phyloP scores from a whole-genome alignment of 2,797 vertebrate genomes.

The Mormyrus hasselquistii region DNA sequence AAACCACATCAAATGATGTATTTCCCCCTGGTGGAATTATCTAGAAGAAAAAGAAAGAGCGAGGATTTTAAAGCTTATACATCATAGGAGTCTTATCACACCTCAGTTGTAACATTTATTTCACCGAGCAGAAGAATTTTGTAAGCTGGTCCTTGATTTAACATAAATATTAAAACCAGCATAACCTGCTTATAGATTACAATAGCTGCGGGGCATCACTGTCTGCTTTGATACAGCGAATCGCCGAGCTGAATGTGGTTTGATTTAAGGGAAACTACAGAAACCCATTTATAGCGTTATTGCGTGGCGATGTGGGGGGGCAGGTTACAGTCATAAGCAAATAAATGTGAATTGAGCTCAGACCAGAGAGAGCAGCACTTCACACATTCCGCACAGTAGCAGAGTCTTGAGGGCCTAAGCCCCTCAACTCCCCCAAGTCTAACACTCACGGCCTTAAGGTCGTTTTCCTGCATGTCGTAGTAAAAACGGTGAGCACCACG shows the following conservation, averaged over 20 bases:
- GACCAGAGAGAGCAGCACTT: background rate
- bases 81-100: background rate
- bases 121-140: background rate
- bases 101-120: background rate
- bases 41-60: slow-evolving; percentile 55
- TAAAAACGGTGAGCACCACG: background rate
- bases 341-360: background rate
- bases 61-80: background rate
- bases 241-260: background rate
- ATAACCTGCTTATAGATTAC: background rate
- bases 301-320: background rate
- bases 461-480: background rate
- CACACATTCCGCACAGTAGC: background rate
- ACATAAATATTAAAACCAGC: background rate
- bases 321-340: background rate
- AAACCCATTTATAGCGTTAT: background rate
- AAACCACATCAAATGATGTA: slow-evolving; percentile 97
- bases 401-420: no score
- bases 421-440: background rate
- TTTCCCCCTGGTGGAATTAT: slow-evolving; percentile 97
- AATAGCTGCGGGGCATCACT: background rate
- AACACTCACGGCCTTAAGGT: background rate
- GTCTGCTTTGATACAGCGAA: background rate
- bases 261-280: background rate
- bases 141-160: no score